Evolutionary conservation across 2,888 invertebrate genomes (phyloP).

Genomic region (Aspidapion aeneum): DNA sequence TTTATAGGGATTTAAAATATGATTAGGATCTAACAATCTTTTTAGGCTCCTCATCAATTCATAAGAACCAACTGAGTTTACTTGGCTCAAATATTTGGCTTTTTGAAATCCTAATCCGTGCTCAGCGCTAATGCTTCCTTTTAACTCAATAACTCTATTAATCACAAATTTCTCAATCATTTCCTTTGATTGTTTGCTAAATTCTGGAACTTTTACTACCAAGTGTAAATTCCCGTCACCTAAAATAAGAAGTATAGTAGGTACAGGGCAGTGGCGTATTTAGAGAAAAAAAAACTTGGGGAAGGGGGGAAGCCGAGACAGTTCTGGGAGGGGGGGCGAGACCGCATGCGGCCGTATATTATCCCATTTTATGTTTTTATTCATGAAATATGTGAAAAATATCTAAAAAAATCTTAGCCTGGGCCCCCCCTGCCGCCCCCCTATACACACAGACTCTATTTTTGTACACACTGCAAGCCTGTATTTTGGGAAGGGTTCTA

Average conservation of each 20-base stretch:
- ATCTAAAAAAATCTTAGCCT: no score
- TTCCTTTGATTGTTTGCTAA: constrained; percentile 57
- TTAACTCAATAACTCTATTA: constrained; percentile 75
- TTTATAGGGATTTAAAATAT: constrained; percentile 96
- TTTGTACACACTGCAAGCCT: no score
- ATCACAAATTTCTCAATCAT: constrained; percentile 89
- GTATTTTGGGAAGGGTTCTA: no score
- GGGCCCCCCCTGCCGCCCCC: no score
- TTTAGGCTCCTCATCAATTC: constrained; percentile 82
- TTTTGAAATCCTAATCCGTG: constrained; percentile 95
- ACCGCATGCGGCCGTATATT: no score
- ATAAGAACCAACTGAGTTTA: constrained; percentile 72
- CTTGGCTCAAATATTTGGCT: constrained; percentile 75
- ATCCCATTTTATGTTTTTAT: no score
- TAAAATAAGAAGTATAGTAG: constrained; percentile 41
- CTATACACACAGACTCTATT: no score
- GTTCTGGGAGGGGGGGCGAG: no score
- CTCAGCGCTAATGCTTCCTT: constrained; percentile 93
- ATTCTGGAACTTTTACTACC: constrained; percentile 74
- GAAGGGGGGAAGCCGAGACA: no score
- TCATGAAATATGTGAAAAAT: no score
- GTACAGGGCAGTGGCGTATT: no score
- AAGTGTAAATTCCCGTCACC: constrained; percentile 96
- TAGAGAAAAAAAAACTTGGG: no score
- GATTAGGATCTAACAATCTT: constrained; percentile 84